Evolutionary conservation across 2,797 vertebrate genomes (phyloP), one percentile per base, ranked within the genome.

Genomic region (Falco columbarius): DNA sequence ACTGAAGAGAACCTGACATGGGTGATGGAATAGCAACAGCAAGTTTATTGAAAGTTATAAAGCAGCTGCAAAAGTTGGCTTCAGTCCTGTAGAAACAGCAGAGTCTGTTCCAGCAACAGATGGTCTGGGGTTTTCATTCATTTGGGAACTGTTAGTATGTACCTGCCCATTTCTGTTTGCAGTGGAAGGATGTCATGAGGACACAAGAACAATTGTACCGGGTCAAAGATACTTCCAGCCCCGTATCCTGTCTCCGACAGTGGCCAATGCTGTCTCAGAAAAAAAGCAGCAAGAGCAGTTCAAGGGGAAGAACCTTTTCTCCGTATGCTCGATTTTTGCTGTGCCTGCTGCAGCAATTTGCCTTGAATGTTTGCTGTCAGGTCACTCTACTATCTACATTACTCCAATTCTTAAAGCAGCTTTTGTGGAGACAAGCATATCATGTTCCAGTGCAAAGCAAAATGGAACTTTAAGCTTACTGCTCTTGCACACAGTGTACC

Each of bases 41-140:
- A 85, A 95, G 32, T 81, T 94, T 68, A 66, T 63, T 44, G 30
- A 81, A 89, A 88, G 47, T 62, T 81, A 24, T 44, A 75, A 83
- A 72, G 12, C 93, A 97, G 87, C 91, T 97, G 93, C 66, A 94
- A 81, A 70, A 72, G 44, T 84, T 95, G 95, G 95, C 91, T 76
- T 88, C n/a, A 30, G 62, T 88, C 62, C 93, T 73, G 24, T 44
- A 66, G 88, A 91, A 95, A 92, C 47, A 92, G n/a, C 20, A 95
- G 56, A 80, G 90, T 63, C 9, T 5, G 2, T 86, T 95, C 81
- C 75, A 90, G 61, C 32, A 80, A 68, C 87, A 95, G 87, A 94
- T 90, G 79, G 44, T 68, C 46, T 40, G 32, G 52, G 34, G 16
- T 20, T 84, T 81, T 68, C 38, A 34, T 90, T 84, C 89, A 26